Evolutionary conservation across 2,888 invertebrate species (phyloP), one percentile per base, ranked within the genome.

Genomic region (Tromatobia lineatoria): DNA sequence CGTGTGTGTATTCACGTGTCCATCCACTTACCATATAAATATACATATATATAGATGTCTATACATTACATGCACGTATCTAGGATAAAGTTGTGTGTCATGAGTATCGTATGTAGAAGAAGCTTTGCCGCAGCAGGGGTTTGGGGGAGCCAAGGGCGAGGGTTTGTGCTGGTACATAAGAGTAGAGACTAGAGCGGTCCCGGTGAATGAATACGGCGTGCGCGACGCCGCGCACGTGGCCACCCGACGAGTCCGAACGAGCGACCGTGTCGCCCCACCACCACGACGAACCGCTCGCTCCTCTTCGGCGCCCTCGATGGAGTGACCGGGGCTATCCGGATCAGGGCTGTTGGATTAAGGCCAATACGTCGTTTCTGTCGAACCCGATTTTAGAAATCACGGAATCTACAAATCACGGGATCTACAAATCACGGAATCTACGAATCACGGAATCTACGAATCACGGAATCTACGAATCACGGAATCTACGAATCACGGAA

Each of bases 211-310:
- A 76, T 66, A 71, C 57, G n/a, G 20, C 18, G 38, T 7, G 45
- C 61, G 81, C 57, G 76, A 75, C 64, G 76, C 61, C 52, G 83
- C 54, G 78, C 83, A 83, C 83, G 83, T 81, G 85, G 75, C 83
- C 57, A 80, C 50, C 79, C 69, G 59, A 85, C 87, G 83, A 90
- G 34, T n/a, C 80, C 78, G 66, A 52, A 61, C 76, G 80, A 73
- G 54, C 71, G 54, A 59, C 57, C 71, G 57, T 57, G 70, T 34
- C 18, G 42, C 23, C 34, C 20, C 70, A 71, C 42, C 20, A 57
- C 23, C 59, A 59, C 69, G 47, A 69, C 57, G 66, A 50, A 82
- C 59, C 80, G 42, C 38, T 52, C 77, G 67, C 64, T 57, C 78
- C 77, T 42, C 34, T 38, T 38, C 8, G 34, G 34, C 8, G 4